Evolutionary conservation across 1,140 invertebrate species (phyloP), one percentile per base, ranked within the genome.

Genomic region (Brachionus rubens): DNA sequence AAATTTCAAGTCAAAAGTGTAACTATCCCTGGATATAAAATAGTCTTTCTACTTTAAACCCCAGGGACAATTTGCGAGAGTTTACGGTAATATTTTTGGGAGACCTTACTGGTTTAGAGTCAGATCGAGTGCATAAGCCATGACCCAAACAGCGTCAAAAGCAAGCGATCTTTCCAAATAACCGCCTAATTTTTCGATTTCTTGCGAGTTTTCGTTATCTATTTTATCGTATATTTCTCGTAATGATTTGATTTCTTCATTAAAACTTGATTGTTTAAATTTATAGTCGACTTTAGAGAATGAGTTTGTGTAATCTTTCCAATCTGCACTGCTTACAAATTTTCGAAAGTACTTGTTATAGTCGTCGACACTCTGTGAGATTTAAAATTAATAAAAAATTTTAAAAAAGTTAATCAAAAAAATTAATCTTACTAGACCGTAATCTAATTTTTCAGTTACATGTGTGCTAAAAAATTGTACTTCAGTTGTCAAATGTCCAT

Each of bases 131-230:
- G 96, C 96, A 80, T 97, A 86, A 43, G 94, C 94, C 19, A 97
- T 90, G 21, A 94, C 93, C 96, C 96, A 99, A 46, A 99, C 92
- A 30, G 97, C 97, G 85, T 99, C 97, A 81, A 99, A 99, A 14
- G 96, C 96, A 36, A 99, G 84, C 0, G 96, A 96, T 0, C 96
- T 94, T 86, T 99, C 96, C 81, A 96, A 94, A 84, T 96, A 98
- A 1, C 96, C 96, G 2, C 81, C 81, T 16, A 86, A 78, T 46
- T 82, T 80, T 77, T 81, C 78, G 3, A 82, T 80, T 43, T 82
- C 81, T 7, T n/a, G 28, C 3, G 56, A 76, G 2, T 65, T 46
- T 50, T 47, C 43, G 26, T 75, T 70, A 3, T 54, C 62, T 16
- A 77, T 70, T 48, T 43, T 56, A 6, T 67, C 54, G 47, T 76